Percentiles rank a stretch among this genome's conserved stretches.
phyloP scores from a whole-genome alignment of 2,888 invertebrate species.

The Trilocha varians region DNA sequence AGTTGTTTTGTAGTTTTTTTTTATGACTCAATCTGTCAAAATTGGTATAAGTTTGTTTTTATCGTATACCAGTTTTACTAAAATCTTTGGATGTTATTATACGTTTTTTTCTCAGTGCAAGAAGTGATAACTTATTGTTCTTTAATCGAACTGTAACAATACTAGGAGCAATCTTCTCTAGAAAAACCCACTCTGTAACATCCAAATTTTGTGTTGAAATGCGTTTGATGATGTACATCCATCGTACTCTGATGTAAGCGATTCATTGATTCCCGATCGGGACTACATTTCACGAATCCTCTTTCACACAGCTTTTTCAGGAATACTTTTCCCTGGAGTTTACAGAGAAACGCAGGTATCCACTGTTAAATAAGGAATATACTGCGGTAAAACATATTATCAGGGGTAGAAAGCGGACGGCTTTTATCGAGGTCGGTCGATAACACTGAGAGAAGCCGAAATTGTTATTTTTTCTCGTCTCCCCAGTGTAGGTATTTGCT shows the following conservation, averaged over 20 bases:
- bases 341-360: constrained; percentile 3
- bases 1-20: background rate
- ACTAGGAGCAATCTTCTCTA: no score
- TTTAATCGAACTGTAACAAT: no score
- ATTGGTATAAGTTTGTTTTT: background rate
- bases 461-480: background rate
- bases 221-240: background rate
- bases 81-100: no score
- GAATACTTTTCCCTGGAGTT: constrained; percentile 5
- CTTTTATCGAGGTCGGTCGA: constrained; percentile 5
- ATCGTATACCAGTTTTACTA: no score
- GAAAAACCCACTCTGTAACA: no score
- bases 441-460: background rate
- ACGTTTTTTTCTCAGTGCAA: no score
- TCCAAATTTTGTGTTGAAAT: background rate
- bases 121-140: no score
- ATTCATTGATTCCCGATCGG: background rate
- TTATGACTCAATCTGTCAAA: background rate
- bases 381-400: constrained; percentile 6
- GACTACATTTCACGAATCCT: constrained; percentile 1
- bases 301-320: background rate
- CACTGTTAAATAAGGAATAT: constrained; percentile 7
- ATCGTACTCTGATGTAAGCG: background rate
- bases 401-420: constrained; percentile 3
- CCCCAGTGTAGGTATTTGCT: background rate